Evolutionary conservation across 1,140 invertebrate genomes (phyloP), one percentile per base, ranked within the genome.

Genomic region (Psix sp.): DNA sequence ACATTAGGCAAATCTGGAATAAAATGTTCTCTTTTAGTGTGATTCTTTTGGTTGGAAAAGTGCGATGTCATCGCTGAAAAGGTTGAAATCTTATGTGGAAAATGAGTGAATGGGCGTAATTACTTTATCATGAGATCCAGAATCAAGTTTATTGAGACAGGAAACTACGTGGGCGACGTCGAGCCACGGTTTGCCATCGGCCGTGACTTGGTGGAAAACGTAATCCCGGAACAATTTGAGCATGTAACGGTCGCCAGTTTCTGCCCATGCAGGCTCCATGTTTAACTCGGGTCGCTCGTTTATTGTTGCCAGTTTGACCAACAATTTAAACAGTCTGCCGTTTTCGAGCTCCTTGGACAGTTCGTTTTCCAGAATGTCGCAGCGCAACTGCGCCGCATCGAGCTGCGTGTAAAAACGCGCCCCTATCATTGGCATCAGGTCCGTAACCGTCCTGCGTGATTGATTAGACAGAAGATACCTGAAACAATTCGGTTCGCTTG

Each of bases 371-470:
- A 98, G 88, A 11, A 94, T 90, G 83, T 99, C 97, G 16, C 93
- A 92, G 45, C 94, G 92, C 31, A 94, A 88, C 79, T 98, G 95
- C 5, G 95, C 90, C 2, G 94, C 92, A 86, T 99, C 97, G 73
- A 99, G 88, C 86, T 99, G 96, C 2, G 94, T 96, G 83, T 98
- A 99, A 87, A 98, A 98, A 63, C 96, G 89, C 5, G 97, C 97
- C 26, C 98, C 98, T 79, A 99, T 98, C 96, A 99, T 99, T 6
- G 97, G 97, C 98, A 99, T 99, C 62, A 99, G 90, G 88, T 99
- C 97, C 74, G 96, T 97, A 11, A 99, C 94, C 71, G 91, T 94
- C 77, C 94, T 91, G 73, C 92, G 88, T 51, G 90, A 80, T 86
- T 90, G 91, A 74, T 89, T 90, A 9, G 93, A 91, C 71, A 96